Evolutionary conservation across 35 echinoderm and acorn worm species (phyloP), one percentile per base, ranked within the genome.

Genomic region (Heliocidaris erythrogramma): DNA sequence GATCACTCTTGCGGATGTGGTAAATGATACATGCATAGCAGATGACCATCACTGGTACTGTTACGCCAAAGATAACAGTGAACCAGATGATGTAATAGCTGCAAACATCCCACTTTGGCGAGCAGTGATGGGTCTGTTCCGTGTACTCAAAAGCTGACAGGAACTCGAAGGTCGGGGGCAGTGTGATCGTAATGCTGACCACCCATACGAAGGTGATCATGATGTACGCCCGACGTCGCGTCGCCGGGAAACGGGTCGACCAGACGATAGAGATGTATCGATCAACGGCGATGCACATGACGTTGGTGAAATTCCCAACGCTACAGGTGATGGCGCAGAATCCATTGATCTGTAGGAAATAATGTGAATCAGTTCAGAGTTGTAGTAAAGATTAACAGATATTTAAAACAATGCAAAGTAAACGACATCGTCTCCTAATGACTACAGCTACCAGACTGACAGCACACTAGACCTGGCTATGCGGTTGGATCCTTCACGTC

Each of bases 11-110:
- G 0, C 91, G 47, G 91, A 92, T 92, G 49, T 92, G 48, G 27
- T 92, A 92, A n/a, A 92, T 92, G 14, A 92, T 48, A n/a, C 91
- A 92, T 49, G 48, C 91, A n/a, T 92, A 92, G 91, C 91, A 53
- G 48, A 92, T 30, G 2, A 92, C 59, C 91, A 92, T 92, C 16
- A 92, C 91, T 3, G 91, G 91, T 18, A 92, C 50, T 24, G 91
- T 92, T 10, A 92, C 50, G 6, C 91, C 91, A 30, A 92, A 92
- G 32, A 92, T 92, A 52, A 92, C 91, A 3, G 91, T 92, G 91
- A 92, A 92, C 91, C 91, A 92, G 48, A 92, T 92, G 6, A 30
- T 30, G 91, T 56, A 92, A n/a, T 92, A 92, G 48, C 91, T 92
- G n/a, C 32, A 59, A 18, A 53, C 91, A 10, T 92, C 8, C 91